Evolutionary conservation across 2,797 vertebrate species (phyloP).

Genomic region (Peromyscus melanophrys): DNA sequence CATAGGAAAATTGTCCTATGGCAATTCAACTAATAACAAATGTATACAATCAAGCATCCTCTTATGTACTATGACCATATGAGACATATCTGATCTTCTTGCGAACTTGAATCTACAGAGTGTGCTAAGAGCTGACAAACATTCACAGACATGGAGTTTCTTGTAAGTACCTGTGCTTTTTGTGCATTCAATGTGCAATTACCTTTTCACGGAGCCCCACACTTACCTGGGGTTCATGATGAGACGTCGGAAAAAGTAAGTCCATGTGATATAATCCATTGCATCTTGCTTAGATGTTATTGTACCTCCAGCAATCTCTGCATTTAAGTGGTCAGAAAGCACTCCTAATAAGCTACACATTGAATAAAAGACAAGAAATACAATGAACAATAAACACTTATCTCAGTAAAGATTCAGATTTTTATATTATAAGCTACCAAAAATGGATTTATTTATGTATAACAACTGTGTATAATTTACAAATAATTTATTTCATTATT

Average conservation of each 20-base stretch:
- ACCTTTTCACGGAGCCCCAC: neutral
- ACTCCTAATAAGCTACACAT: conserved; percentile 94
- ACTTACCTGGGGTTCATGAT: conserved; percentile 99
- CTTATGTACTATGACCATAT: conserved; percentile 33
- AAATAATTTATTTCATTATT: conserved; percentile 26
- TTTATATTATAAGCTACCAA: conserved; percentile 28
- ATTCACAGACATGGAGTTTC: neutral
- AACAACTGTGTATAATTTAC: neutral
- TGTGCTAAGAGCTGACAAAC: neutral
- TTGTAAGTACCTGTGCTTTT: conserved; percentile 19
- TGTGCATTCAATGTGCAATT: neutral
- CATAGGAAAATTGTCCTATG: neutral
- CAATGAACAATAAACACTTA: conserved; percentile 50
- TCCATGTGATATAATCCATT: conserved; percentile 99
- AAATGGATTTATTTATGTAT: conserved; percentile 12
- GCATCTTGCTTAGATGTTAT: conserved; percentile 98
- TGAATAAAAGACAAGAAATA: conserved; percentile 74
- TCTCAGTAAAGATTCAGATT: conserved; percentile 8
- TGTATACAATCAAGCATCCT: neutral
- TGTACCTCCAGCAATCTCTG: conserved; percentile 97
- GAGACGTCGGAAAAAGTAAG: conserved; percentile 98
- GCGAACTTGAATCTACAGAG: conserved; percentile 8
- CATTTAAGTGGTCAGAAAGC: conserved; percentile 97
- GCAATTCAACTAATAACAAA: conserved; percentile 53
- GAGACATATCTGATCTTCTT: conserved; percentile 28